Percentiles rank a stretch among this genome's conserved stretches.
Evolutionary conservation across 2,113 vertebrate genomes (phyloP).

Genomic region (Theropithecus gelada): DNA sequence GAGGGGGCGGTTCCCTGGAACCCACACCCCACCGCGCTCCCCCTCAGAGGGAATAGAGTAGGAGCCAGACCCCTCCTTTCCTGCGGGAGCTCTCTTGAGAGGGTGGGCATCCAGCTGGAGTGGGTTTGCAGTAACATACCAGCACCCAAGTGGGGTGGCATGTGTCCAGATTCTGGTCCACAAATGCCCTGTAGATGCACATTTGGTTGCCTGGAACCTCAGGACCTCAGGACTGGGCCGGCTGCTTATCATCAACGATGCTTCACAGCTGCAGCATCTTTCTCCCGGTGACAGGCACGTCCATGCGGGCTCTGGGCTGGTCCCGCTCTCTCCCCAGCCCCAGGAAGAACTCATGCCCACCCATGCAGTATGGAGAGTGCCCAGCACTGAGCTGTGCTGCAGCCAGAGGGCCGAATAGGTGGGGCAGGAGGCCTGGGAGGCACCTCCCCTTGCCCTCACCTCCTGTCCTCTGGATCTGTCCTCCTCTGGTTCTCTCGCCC

Average conservation of each 20-base stretch:
- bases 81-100: neutral
- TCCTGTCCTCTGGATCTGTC: rapidly evolving
- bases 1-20: neutral
- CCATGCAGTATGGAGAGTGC: neutral
- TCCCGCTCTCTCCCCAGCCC: no score
- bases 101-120: neutral
- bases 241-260: neutral
- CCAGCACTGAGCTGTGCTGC: neutral
- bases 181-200: no score
- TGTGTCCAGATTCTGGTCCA: neutral
- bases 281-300: neutral
- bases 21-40: rapidly evolving
- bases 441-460: rapidly evolving
- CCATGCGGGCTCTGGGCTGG: no score
- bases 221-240: neutral
- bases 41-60: neutral
- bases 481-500: neutral
- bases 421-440: neutral
- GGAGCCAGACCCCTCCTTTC: neutral
- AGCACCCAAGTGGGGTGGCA: neutral
- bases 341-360: neutral
- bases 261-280: neutral
- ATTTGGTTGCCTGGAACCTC: neutral
- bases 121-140: neutral
- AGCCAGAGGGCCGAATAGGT: neutral